Conservation (phyloP, 2,113 vertebrate species). For the Ictalurus punctatus region DNA sequence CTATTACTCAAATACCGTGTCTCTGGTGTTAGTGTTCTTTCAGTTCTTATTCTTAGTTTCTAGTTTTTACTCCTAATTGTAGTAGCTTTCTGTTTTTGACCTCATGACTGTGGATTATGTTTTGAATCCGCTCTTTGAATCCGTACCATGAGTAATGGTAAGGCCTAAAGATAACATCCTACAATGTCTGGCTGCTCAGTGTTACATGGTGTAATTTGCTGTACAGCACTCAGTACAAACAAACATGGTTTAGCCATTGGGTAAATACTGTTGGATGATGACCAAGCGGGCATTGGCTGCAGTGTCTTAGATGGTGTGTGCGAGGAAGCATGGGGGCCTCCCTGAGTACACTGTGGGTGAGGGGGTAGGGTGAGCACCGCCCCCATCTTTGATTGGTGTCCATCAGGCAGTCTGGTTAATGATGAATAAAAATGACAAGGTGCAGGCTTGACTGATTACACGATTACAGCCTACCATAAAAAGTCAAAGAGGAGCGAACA, state of each 20-base stretch:
- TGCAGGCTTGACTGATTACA: constrained; percentile 59
- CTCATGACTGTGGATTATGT: not conserved
- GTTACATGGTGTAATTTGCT: not conserved
- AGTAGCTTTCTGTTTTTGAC: not conserved
- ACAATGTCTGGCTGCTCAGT: not conserved
- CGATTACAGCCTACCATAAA: constrained; percentile 63
- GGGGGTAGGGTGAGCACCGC: constrained; percentile 60
- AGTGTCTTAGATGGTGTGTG: not conserved
- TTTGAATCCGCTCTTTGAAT: not conserved
- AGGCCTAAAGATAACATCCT: not conserved
- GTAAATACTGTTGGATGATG: constrained; percentile 48
- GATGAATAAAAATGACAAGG: constrained; percentile 61
- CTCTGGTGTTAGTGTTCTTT: not conserved
- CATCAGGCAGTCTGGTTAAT: constrained; percentile 59
- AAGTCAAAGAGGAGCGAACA: constrained; percentile 52
- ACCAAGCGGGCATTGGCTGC: constrained; percentile 60
- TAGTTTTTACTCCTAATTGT: not conserved
- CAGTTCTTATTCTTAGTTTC: not conserved
- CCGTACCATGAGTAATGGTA: not conserved
- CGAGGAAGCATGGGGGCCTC: not conserved
- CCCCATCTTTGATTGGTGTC: constrained; percentile 62
- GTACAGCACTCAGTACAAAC: not conserved
- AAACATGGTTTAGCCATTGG: constrained; percentile 13
- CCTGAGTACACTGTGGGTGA: constrained; percentile 36
- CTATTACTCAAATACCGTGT: not conserved